phyloP scores from a whole-genome alignment of 1,140 invertebrate genomes.

The Caligus rogercresseyi region DNA sequence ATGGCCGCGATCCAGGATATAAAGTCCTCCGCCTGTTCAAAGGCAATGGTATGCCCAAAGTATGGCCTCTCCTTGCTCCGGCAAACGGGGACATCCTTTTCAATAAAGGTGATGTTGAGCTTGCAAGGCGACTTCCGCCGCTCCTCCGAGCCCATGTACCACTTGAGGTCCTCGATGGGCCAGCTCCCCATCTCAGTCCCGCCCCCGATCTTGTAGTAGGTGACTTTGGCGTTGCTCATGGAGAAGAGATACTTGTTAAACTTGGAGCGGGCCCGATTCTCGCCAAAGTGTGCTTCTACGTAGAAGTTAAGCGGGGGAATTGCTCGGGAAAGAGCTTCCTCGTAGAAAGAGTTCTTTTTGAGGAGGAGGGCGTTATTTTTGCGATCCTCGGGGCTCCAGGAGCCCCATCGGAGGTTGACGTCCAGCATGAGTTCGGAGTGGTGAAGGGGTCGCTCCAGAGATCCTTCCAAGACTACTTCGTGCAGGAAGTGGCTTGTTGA shows the following conservation, averaged over 20 bases:
- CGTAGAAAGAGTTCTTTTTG: slow-evolving; percentile 35
- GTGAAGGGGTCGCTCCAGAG: slow-evolving; percentile 53
- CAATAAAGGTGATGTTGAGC: slow-evolving; percentile 57
- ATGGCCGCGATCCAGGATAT: slow-evolving; percentile 26
- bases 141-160: slow-evolving; percentile 60
- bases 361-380: slow-evolving; percentile 61
- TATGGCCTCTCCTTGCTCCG: slow-evolving; percentile 26
- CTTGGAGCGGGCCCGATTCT: slow-evolving; percentile 54
- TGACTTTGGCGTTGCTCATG: slow-evolving; percentile 54
- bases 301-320: slow-evolving; percentile 23
- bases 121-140: slow-evolving; percentile 55
- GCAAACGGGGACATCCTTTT: slow-evolving; percentile 43
- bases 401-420: slow-evolving; percentile 51
- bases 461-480: slow-evolving; percentile 51
- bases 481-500: slow-evolving; percentile 37
- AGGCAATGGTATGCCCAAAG: slow-evolving; percentile 26
- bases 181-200: slow-evolving; percentile 47
- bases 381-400: slow-evolving; percentile 60
- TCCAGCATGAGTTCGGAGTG: slow-evolving; percentile 52
- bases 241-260: slow-evolving; percentile 56
- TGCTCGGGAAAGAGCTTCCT: slow-evolving; percentile 35
- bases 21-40: slow-evolving; percentile 24
- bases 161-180: slow-evolving; percentile 54
- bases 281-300: slow-evolving; percentile 39
- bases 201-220: slow-evolving; percentile 45